Evolutionary conservation across 1,140 invertebrate genomes (phyloP).

Genomic region (Bombus confusus): DNA sequence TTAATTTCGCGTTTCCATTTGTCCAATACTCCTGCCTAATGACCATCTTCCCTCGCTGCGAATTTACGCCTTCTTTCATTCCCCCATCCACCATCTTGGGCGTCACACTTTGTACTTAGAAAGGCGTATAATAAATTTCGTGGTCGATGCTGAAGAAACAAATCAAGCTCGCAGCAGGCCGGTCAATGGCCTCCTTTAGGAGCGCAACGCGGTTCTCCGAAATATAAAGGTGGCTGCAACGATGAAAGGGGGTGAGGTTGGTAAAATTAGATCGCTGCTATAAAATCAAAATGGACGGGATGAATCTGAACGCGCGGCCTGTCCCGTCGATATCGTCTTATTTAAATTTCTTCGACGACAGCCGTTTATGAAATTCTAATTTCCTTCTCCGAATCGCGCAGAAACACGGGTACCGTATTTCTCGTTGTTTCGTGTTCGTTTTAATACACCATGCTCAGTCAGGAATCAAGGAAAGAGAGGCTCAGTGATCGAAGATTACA

Average conservation of each 20-base stretch:
- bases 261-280: conserved; percentile 31
- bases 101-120: conserved; percentile 5
- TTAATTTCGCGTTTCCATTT: conserved; percentile 1
- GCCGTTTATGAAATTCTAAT: conserved; percentile 34
- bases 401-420: not conserved
- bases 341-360: not conserved
- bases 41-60: not conserved
- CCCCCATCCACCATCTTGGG: no score
- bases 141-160: not conserved
- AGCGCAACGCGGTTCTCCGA: not conserved
- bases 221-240: not conserved
- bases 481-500: not conserved
- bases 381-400: not conserved
- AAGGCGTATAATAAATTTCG: conserved; percentile 16
- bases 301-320: not conserved
- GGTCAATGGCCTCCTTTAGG: not conserved
- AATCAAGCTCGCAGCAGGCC: not conserved
- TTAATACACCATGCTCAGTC: no score
- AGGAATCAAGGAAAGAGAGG: not conserved
- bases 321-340: not conserved
- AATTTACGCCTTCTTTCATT: not conserved
- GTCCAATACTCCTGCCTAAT: not conserved
- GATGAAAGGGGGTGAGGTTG: no score
- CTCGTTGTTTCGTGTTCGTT: not conserved
- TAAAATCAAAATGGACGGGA: conserved; percentile 26